These are phyloP conservation scores for Neodiprion pinetum DNA, from an alignment of 1,140 invertebrate genomes.

Conservation along the genomic window DNA sequence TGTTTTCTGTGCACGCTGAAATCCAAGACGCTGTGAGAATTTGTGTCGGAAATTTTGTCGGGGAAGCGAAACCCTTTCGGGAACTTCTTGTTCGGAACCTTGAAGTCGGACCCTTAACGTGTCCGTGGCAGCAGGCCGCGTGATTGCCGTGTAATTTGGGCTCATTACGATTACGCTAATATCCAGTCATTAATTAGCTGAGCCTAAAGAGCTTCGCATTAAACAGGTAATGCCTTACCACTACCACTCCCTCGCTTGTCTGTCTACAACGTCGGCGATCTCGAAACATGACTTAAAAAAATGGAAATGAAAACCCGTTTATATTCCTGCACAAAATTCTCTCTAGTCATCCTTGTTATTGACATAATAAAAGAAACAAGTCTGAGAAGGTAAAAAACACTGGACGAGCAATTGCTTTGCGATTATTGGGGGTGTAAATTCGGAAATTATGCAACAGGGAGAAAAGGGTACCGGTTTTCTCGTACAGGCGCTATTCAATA, in stretches of 20 bases:
- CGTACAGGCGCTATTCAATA: neutral
- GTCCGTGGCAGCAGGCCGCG: slow-evolving; percentile 46
- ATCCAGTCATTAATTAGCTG: slow-evolving; percentile 56
- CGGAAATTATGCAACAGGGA: too few relatives aligned
- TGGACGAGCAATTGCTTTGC: too few relatives aligned
- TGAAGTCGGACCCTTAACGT: slow-evolving; percentile 6
- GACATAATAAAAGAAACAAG: too few relatives aligned
- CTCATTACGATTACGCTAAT: slow-evolving; percentile 61
- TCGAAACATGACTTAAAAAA: too few relatives aligned
- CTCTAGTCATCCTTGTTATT: too few relatives aligned
- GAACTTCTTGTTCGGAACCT: slow-evolving; percentile 18
- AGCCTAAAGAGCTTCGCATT: slow-evolving; percentile 55
- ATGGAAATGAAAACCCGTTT: too few relatives aligned
- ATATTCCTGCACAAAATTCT: too few relatives aligned
- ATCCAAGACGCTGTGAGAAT: too few relatives aligned
- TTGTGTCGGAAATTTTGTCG: neutral
- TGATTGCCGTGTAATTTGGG: slow-evolving; percentile 56
- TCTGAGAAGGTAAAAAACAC: too few relatives aligned
- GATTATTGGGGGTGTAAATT: too few relatives aligned
- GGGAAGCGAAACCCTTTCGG: neutral
- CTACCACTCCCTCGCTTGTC: neutral
- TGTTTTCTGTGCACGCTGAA: too few relatives aligned
- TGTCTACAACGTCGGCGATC: neutral
- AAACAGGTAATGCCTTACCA: slow-evolving; percentile 30
- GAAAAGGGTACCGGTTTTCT: too few relatives aligned